Conservation (phyloP, 2,797 vertebrate species). For the Discoglossus pictus region DNA sequence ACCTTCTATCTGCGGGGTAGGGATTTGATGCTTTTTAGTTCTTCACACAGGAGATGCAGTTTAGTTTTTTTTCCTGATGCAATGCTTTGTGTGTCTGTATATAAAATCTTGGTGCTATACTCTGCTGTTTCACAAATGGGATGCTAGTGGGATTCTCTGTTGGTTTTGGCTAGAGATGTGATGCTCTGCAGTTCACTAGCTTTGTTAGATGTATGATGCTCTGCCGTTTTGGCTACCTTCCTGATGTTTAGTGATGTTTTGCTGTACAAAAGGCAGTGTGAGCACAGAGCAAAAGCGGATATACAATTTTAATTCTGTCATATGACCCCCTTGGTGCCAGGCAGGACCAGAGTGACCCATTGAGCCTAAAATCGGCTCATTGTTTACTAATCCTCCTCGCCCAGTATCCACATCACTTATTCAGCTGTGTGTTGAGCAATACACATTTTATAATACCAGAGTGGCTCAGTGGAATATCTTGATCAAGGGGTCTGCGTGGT, state of each 20-base stretch:
- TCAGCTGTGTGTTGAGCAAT: no score
- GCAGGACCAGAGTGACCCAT: slow-evolving; percentile 2
- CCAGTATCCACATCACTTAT: no score
- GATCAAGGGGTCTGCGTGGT: no score
- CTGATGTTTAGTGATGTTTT: neutral
- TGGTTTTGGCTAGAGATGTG: neutral
- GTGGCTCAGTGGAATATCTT: no score
- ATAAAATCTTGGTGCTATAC: neutral
- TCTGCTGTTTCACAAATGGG: no score
- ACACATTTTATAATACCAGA: no score
- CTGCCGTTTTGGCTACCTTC: neutral
- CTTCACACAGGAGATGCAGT: no score
- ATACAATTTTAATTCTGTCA: neutral
- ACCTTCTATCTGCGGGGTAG: no score
- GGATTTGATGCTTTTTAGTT: no score
- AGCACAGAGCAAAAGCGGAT: neutral
- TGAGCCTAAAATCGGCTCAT: neutral
- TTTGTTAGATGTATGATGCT: neutral
- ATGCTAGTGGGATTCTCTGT: neutral
- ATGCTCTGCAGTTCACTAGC: neutral
- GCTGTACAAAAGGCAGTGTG: slow-evolving; percentile 33
- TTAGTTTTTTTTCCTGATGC: no score
- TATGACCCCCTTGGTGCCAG: slow-evolving; percentile 12
- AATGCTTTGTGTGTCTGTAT: neutral
- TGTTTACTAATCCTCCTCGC: neutral